Conservation (phyloP, 2,113 vertebrate genomes). For the Clarias macrocephalus region DNA sequence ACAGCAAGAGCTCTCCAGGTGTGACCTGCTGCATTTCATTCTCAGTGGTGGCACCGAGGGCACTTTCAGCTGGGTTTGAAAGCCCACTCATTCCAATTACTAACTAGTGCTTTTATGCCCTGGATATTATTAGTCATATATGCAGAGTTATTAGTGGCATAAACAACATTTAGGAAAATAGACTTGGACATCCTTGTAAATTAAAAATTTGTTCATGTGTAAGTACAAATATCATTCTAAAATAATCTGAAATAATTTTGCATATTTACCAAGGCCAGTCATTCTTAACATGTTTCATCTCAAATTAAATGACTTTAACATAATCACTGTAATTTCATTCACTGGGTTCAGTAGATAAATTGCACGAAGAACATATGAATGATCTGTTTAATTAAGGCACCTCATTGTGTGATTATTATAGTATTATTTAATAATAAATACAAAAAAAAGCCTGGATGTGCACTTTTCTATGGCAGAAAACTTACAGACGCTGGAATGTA, state of each 20-base stretch:
- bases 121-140: neutral
- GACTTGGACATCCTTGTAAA: neutral
- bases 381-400: neutral
- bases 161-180: neutral
- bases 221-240: neutral
- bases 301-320: neutral
- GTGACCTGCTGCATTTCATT: slow-evolving; percentile 40
- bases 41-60: slow-evolving; percentile 16
- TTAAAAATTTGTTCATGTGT: neutral
- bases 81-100: neutral
- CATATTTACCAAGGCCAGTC: neutral
- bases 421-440: too few species aligned
- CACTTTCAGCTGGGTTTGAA: slow-evolving; percentile 19
- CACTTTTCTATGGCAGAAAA: too few species aligned
- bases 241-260: neutral
- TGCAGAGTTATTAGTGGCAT: neutral
- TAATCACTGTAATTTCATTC: neutral
- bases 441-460: too few species aligned
- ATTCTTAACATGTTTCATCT: neutral
- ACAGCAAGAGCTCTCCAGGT: slow-evolving; percentile 36
- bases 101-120: neutral
- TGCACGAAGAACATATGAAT: neutral
- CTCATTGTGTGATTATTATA: too few species aligned
- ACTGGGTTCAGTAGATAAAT: neutral
- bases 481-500: neutral